phyloP scores from a whole-genome alignment of 2,888 invertebrate genomes.

The Strigamia crassipes region DNA sequence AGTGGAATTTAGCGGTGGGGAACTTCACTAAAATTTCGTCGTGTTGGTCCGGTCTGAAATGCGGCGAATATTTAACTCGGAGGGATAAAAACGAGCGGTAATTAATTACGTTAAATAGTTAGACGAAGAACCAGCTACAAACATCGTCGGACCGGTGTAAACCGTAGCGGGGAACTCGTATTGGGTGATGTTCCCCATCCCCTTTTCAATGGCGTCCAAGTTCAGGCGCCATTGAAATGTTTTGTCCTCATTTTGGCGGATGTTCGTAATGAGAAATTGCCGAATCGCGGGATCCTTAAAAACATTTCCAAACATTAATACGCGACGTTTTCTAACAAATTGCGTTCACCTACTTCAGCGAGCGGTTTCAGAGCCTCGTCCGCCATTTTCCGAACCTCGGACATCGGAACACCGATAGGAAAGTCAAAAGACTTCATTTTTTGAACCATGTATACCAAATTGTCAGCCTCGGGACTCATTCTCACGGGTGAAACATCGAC shows the following conservation, averaged over 20 bases:
- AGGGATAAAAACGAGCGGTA: too few relatives aligned
- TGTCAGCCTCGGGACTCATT: conserved; percentile 45
- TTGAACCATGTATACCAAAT: conserved; percentile 52
- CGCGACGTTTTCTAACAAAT: too few relatives aligned
- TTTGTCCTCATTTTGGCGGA: conserved; percentile 54
- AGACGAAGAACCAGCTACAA: conserved; percentile 59
- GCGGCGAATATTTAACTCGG: too few relatives aligned
- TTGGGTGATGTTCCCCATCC: conserved; percentile 55
- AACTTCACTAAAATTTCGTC: conserved; percentile 57
- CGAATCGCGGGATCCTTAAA: conserved; percentile 51
- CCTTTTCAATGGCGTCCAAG: conserved; percentile 58
- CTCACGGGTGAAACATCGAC: conserved; percentile 55
- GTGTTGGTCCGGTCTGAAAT: conserved; percentile 47
- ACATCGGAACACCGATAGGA: conserved; percentile 43
- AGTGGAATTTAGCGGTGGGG: conserved; percentile 57
- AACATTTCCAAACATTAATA: neutral
- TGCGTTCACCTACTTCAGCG: neutral
- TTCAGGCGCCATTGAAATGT: conserved; percentile 58
- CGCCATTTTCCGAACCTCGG: conserved; percentile 56
- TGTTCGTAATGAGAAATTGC: conserved; percentile 61
- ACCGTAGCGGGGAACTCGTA: conserved; percentile 53
- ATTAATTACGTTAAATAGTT: neutral
- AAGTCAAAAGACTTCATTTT: conserved; percentile 62
- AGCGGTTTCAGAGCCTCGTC: conserved; percentile 66
- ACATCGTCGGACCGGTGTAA: conserved; percentile 55